Percentiles rank a stretch among this genome's conserved stretches.
phyloP scores from a whole-genome alignment of 2,113 vertebrate species.

The Catharus minimus region DNA sequence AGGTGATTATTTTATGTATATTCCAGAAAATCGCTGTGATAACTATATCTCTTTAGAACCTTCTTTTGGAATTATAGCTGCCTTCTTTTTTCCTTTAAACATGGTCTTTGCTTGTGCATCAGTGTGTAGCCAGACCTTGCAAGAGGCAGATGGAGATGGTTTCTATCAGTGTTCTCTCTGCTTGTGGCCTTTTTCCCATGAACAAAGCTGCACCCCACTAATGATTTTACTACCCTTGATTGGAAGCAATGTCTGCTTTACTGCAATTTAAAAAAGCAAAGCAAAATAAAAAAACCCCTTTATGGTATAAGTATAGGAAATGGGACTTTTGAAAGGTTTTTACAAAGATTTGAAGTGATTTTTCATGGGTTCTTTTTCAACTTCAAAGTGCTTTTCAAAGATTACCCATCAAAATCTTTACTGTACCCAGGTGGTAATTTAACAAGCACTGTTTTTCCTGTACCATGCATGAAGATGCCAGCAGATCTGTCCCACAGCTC shows the following conservation, averaged over 20 bases:
- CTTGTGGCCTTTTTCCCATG: fast-evolving
- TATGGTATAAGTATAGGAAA: neutral
- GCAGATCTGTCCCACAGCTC: fast-evolving
- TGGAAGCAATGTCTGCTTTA: neutral
- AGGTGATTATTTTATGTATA: neutral
- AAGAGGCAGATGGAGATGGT: neutral
- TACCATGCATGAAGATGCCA: neutral
- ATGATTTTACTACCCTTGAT: fast-evolving
- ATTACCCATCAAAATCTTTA: neutral
- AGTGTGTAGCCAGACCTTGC: neutral
- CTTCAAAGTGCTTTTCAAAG: neutral
- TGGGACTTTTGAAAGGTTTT: neutral
- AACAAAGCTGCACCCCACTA: neutral
- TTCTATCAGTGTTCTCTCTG: neutral
- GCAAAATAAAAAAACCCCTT: fast-evolving
- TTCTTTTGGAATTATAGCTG: neutral
- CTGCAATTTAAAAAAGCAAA: neutral
- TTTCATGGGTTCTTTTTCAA: neutral
- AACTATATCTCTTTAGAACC: neutral
- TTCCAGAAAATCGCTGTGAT: neutral
- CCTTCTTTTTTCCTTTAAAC: neutral
- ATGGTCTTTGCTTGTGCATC: neutral
- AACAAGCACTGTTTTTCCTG: neutral
- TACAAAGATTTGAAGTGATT: neutral
- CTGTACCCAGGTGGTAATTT: neutral